Percentiles rank a stretch among this genome's conserved stretches.
Evolutionary conservation across 1,140 invertebrate species (phyloP).

Genomic region (Drosophila auraria): DNA sequence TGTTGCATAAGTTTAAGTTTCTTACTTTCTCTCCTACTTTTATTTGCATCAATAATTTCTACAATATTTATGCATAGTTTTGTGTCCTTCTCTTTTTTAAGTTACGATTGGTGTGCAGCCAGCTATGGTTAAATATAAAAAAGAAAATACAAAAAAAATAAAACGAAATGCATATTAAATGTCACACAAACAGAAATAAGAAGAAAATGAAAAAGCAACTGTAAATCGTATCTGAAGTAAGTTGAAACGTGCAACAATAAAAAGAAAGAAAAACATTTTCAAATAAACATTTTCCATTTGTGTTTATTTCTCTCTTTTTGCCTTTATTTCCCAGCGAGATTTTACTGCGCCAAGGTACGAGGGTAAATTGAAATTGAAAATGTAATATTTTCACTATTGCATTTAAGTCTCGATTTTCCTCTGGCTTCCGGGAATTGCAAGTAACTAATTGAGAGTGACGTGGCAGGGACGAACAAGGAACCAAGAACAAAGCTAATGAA

Average conservation of each 20-base stretch:
- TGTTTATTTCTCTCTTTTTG: constrained; percentile 9
- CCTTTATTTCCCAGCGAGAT: not conserved
- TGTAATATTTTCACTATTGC: constrained; percentile 23
- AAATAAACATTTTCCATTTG: constrained; percentile 59
- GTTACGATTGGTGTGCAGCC: constrained; percentile 47
- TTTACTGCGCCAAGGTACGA: not conserved
- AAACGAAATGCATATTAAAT: constrained; percentile 54
- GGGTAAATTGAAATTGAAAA: constrained; percentile 22
- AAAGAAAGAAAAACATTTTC: constrained; percentile 61
- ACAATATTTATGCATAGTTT: constrained; percentile 57
- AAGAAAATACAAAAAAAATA: not conserved
- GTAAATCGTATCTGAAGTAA: constrained; percentile 66
- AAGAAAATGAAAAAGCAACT: constrained; percentile 44
- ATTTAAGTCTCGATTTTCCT: constrained; percentile 26
- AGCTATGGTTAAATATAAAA: constrained; percentile 36
- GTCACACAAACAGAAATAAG: constrained; percentile 44
- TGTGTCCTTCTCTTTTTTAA: constrained; percentile 29
- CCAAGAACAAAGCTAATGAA: constrained; percentile 26
- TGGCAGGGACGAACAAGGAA: not conserved
- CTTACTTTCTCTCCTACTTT: constrained; percentile 6
- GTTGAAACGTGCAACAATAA: constrained; percentile 81
- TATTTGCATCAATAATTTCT: constrained; percentile 48
- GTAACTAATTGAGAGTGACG: constrained; percentile 43
- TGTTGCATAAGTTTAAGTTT: constrained; percentile 53
- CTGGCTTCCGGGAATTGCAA: constrained; percentile 16